phyloP scores from a whole-genome alignment of 2,888 invertebrate species.

The Polydrusus pterygomalis region DNA sequence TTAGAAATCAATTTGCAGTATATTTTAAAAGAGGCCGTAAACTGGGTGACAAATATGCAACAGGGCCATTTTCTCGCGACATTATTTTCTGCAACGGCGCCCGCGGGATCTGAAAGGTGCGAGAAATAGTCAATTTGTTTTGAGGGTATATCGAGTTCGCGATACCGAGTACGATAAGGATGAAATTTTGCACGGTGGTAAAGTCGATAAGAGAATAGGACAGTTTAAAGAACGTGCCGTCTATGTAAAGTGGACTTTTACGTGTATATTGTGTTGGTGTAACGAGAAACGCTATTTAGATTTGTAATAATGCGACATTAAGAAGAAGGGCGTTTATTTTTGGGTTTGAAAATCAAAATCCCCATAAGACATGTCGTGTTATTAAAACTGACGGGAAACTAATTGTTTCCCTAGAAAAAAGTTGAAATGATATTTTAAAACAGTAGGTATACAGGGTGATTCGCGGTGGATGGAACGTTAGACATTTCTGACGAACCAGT shows the following conservation, averaged over 20 bases:
- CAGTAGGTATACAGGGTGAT: too few species aligned
- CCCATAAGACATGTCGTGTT: too few species aligned
- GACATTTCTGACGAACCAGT: too few species aligned
- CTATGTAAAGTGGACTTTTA: constrained; percentile 6
- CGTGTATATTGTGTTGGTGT: constrained; percentile 3
- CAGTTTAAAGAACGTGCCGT: constrained; percentile 12
- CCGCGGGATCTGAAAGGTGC: constrained; percentile 46
- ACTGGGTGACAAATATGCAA: constrained; percentile 55
- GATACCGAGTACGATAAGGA: constrained; percentile 42
- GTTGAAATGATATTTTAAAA: too few species aligned
- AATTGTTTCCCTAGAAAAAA: too few species aligned
- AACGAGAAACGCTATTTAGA: background rate
- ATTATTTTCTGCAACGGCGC: constrained; percentile 50
- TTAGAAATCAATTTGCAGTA: constrained; percentile 54
- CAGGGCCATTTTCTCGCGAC: constrained; percentile 47
- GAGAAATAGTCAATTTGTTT: constrained; percentile 54
- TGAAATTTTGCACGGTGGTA: constrained; percentile 46
- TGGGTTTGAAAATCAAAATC: too few species aligned
- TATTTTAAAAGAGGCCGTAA: constrained; percentile 48
- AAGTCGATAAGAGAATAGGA: constrained; percentile 42
- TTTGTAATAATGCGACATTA: background rate
- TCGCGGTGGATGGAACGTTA: too few species aligned
- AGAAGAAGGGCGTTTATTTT: too few species aligned
- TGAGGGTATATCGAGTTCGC: constrained; percentile 49
- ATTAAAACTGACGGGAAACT: too few species aligned